Base-by-base conservation (phyloP, 1,140 invertebrate species). In the Scaptomyza montana region DNA sequence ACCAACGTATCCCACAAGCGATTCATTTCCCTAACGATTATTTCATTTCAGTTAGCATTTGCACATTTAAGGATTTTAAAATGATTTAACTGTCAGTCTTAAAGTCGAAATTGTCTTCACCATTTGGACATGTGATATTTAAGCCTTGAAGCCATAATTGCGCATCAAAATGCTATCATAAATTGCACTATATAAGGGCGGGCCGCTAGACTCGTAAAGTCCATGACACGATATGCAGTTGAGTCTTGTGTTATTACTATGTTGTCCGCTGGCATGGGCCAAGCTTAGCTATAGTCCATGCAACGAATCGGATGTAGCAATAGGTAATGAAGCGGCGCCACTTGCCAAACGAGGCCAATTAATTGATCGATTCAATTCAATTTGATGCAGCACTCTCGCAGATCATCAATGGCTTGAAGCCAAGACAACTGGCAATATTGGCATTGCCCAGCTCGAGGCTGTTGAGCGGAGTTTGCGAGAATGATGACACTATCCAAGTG, bases 371-470 rank as follows among this genome's bases (percentile, higher is more conserved):
- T 19, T 46, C 5, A 45, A 13, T 41, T 19, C 6, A 45, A 13
- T 41, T 19, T 8, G 4, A 43, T 55, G 16, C 56, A 92, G 91
- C 80, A 1, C 78, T 92, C n/a, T 80, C 86, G 5, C 78, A 92
- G 65, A 92, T 92, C 13, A 80, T 91, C 19, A 90, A 82, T 36
- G 80, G 80, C 1, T 43, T 92, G 5, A 64, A 73, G 36, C 90
- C 81, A 10, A 54, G 57, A 0, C 78, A 77, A 39, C 19, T 91
- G 56, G 76, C 76, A 50, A 90, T 91, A 30, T 47, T 91, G 47
- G 73, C 70, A 5, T 46, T 56, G 16, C 65, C 75, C 39, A 56
- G 41, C 10, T 66, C 65, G 1, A 10, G n/a, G 4, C 16, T 53
- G 36, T n/a, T 33, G 9, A 70, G 49, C 13, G 46, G 7, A 8